Conservation (phyloP, 1,140 invertebrate species). For the Atopsyche davidsoni region DNA sequence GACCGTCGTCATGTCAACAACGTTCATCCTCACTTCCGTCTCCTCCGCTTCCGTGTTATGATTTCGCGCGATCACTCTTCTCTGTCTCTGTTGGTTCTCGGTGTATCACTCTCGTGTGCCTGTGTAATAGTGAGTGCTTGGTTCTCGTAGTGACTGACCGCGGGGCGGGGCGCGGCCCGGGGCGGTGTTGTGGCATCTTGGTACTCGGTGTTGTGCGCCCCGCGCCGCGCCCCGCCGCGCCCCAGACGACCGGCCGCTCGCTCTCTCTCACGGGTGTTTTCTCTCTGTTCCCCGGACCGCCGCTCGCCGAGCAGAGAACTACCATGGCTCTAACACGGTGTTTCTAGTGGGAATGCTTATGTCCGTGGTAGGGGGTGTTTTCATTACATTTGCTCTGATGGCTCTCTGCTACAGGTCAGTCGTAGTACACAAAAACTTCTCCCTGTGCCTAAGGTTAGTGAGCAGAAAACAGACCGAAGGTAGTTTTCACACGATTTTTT, state of each 20-base stretch:
- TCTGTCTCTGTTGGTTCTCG: conserved; percentile 9
- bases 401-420: conserved; percentile 99
- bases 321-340: conserved; percentile 90
- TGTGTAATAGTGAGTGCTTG: conserved; percentile 22
- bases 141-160: conserved; percentile 25
- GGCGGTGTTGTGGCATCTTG: conserved; percentile 30
- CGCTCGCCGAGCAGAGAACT: conserved; percentile 66
- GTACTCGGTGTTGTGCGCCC: conserved; percentile 22
- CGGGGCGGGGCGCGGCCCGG: no score
- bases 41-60: conserved; percentile 4
- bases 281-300: conserved; percentile 28
- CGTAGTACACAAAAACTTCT: conserved; percentile 96
- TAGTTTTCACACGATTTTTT: conserved; percentile 49
- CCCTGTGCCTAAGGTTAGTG: conserved; percentile 94
- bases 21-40: neutral
- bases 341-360: conserved; percentile 96
- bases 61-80: neutral
- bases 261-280: conserved; percentile 18
- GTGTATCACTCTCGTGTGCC: conserved; percentile 18
- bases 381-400: conserved; percentile 96
- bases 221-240: conserved; percentile 27
- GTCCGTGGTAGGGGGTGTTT: conserved; percentile 96
- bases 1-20: neutral
- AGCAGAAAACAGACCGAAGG: conserved; percentile 67
- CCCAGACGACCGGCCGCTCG: conserved; percentile 33